Percentiles rank a stretch among this genome's conserved stretches.
These are phyloP conservation scores for Mugil cephalus DNA, from an alignment of 2,113 vertebrate genomes.

Conservation along the genomic window DNA sequence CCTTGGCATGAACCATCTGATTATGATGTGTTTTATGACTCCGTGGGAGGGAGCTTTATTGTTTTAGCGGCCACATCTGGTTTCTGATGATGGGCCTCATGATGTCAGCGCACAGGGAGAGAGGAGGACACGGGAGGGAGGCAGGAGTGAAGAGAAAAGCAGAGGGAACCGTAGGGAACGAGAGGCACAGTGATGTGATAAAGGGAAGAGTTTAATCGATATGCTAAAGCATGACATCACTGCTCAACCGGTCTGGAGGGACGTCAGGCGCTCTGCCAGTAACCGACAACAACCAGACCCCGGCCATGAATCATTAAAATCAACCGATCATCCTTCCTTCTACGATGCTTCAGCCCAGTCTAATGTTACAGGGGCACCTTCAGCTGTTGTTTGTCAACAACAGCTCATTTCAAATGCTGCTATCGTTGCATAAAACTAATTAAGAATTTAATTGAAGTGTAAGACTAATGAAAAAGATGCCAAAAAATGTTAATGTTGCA, in stretches of 20 bases:
- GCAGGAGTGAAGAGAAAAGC: slow-evolving; percentile 18
- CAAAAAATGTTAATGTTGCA: no score
- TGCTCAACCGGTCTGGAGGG: slow-evolving; percentile 67
- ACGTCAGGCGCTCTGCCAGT: slow-evolving; percentile 70
- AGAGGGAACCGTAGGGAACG: slow-evolving; percentile 44
- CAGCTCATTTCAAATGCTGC: slow-evolving; percentile 19
- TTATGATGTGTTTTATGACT: slow-evolving; percentile 78
- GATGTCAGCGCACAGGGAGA: slow-evolving; percentile 59
- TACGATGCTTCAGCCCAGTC: slow-evolving; percentile 19
- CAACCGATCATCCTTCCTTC: slow-evolving; percentile 58
- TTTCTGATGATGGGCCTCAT: slow-evolving; percentile 76
- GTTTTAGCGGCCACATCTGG: slow-evolving; percentile 78
- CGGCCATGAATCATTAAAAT: slow-evolving; percentile 74
- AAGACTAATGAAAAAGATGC: no score
- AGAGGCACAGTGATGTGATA: slow-evolving; percentile 55
- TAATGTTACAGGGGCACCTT: slow-evolving; percentile 75
- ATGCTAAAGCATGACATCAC: slow-evolving; percentile 79
- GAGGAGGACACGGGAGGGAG: not conserved
- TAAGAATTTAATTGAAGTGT: no score
- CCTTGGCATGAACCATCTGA: slow-evolving; percentile 64
- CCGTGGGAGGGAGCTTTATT: slow-evolving; percentile 73
- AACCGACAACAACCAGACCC: slow-evolving; percentile 72
- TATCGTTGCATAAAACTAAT: slow-evolving; percentile 6
- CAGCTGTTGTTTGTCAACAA: slow-evolving; percentile 71
- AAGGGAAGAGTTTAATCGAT: slow-evolving; percentile 71